Conservation (phyloP, 2,113 vertebrate genomes). For the Vidua chalybeata region DNA sequence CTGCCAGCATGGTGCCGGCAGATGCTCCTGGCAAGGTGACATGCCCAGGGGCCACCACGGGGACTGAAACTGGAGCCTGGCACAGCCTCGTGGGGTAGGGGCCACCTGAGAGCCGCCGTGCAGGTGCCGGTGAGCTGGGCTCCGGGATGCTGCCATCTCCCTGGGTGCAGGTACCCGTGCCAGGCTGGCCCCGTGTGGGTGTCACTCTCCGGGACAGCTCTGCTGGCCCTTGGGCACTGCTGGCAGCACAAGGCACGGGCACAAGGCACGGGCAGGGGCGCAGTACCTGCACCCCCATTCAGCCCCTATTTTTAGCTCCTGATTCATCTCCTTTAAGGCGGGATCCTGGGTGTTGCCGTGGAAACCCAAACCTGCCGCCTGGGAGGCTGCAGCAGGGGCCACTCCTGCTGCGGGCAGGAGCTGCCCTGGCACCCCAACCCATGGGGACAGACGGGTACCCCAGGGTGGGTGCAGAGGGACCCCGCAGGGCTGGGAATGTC, state of each 20-base stretch:
- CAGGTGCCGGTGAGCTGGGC: background rate
- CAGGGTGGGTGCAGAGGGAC: fast-evolving
- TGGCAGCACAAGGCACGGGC: background rate
- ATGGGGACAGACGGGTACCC: background rate
- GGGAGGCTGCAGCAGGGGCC: background rate
- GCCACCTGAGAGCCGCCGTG: fast-evolving
- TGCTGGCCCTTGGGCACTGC: background rate
- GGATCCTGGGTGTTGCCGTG: slow-evolving; percentile 46
- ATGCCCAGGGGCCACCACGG: background rate
- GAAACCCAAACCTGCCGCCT: slow-evolving; percentile 37
- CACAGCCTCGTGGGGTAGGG: fast-evolving
- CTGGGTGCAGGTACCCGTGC: background rate
- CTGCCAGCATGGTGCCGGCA: fast-evolving
- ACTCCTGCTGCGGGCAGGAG: background rate
- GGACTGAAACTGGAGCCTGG: too few species aligned
- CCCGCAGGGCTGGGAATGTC: fast-evolving
- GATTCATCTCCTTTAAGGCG: slow-evolving; percentile 17
- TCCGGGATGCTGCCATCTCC: fast-evolving
- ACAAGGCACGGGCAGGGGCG: background rate
- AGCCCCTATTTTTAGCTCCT: slow-evolving; percentile 48
- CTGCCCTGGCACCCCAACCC: background rate
- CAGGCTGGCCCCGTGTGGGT: fast-evolving
- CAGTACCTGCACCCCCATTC: background rate
- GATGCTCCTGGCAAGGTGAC: background rate
- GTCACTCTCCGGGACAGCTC: background rate